These are phyloP conservation scores for Hydropsyche tenuis DNA, from an alignment of 1,140 invertebrate genomes.

Conservation along the genomic window DNA sequence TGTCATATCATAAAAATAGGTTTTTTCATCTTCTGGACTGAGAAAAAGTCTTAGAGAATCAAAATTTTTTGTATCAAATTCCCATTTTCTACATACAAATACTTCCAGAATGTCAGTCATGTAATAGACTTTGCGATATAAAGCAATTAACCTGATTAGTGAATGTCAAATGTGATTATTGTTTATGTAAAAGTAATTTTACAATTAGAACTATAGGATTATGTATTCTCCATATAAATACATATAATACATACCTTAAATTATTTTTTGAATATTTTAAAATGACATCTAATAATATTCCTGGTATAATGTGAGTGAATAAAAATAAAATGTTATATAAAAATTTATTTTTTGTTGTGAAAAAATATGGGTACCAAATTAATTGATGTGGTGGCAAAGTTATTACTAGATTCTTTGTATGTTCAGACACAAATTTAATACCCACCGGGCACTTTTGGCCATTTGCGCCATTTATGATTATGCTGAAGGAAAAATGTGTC, in stretches of 20 bases:
- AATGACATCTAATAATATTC: slow-evolving; percentile 18
- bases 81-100: slow-evolving; percentile 28
- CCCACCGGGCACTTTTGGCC: neutral
- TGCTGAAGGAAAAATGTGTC: neutral
- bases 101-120: slow-evolving; percentile 22
- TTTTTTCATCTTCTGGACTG: slow-evolving; percentile 20
- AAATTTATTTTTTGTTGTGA: slow-evolving; percentile 24
- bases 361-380: slow-evolving; percentile 32
- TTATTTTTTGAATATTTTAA: neutral
- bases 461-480: slow-evolving; percentile 10
- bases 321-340: slow-evolving; percentile 19
- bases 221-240: neutral
- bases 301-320: slow-evolving; percentile 40
- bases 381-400: neutral
- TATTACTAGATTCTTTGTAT: neutral
- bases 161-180: neutral
- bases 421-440: neutral
- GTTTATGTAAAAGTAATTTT: too few species aligned
- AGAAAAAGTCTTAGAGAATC: slow-evolving; percentile 26
- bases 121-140: slow-evolving; percentile 37
- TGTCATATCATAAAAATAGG: slow-evolving; percentile 25
- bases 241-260: neutral
- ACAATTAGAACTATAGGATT: too few species aligned
- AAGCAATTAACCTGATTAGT: slow-evolving; percentile 30
- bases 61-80: slow-evolving; percentile 34